Conservation (phyloP, 2,797 vertebrate genomes). For the Sebastes nivosus region DNA sequence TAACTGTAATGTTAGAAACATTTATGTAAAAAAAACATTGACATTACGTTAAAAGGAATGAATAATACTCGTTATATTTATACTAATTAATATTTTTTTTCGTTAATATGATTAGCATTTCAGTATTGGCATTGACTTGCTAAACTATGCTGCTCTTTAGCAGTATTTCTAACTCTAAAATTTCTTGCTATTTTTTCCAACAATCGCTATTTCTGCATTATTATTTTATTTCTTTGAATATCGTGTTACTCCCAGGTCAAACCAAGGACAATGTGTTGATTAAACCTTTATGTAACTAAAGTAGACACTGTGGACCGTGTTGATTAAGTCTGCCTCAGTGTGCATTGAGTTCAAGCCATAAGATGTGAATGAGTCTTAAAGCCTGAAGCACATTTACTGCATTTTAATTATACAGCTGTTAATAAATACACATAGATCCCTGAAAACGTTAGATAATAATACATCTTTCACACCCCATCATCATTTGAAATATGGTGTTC, state of each 20-base stretch:
- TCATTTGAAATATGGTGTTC: constrained; percentile 13
- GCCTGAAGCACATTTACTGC: background rate
- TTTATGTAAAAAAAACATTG: background rate
- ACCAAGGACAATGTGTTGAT: constrained; percentile 7
- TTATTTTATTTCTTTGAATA: background rate
- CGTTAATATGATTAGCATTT: background rate
- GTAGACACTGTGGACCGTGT: background rate
- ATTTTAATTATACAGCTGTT: constrained; percentile 6
- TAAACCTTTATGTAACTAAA: constrained; percentile 4
- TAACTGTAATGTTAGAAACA: background rate
- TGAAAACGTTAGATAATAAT: background rate
- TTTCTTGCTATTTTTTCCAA: background rate
- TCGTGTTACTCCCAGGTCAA: background rate
- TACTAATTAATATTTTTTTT: background rate
- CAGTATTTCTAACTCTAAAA: background rate
- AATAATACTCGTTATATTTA: background rate
- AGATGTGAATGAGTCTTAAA: background rate
- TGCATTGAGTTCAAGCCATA: background rate
- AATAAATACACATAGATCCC: background rate
- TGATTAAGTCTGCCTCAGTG: background rate
- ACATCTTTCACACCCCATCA: background rate
- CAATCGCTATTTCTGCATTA: background rate
- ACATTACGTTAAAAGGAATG: background rate
- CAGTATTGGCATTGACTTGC: background rate
- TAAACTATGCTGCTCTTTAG: background rate